Percentiles rank a stretch among this genome's conserved stretches.
These are phyloP conservation scores for Camponotus vicinus DNA, from an alignment of 1,140 invertebrate genomes.

Conservation along the genomic window DNA sequence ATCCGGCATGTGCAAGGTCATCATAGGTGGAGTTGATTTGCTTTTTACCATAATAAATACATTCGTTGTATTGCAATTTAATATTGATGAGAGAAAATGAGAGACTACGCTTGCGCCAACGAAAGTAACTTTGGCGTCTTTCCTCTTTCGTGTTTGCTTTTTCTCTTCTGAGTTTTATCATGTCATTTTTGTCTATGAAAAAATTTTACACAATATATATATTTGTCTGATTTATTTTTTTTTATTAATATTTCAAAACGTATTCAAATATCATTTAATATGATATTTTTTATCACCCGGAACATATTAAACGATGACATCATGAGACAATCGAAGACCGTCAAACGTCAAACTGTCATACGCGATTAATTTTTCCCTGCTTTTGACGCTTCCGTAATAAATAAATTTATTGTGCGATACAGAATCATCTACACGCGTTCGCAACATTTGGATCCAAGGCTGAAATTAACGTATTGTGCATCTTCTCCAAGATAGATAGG, in stretches of 20 bases:
- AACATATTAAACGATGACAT: slow-evolving; percentile 1
- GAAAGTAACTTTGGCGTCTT: neutral
- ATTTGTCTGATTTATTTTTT: neutral
- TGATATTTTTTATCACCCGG: slow-evolving; percentile 6
- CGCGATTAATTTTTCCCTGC: neutral
- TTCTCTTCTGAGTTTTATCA: neutral
- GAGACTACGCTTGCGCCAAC: neutral
- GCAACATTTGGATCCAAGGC: neutral
- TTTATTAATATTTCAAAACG: neutral
- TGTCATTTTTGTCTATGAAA: neutral
- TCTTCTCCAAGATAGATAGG: neutral
- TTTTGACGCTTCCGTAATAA: neutral
- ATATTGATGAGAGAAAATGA: slow-evolving; percentile 2
- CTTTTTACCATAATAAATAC: slow-evolving; percentile 12
- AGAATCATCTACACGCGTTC: neutral
- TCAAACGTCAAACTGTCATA: neutral
- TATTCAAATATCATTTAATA: neutral
- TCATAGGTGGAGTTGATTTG: slow-evolving; percentile 3
- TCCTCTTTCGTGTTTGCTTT: too few species aligned
- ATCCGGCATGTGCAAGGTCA: neutral
- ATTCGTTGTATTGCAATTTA: slow-evolving; percentile 32
- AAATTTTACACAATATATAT: too few species aligned
- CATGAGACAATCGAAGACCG: slow-evolving; percentile 12
- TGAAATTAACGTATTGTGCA: neutral
- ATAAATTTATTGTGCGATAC: slow-evolving; percentile 41